A percentile compares a stretch with the other conserved stretches of the same genome.
Conservation (phyloP, 2,113 vertebrate genomes). For the Syngnathoides biaculeatus region DNA sequence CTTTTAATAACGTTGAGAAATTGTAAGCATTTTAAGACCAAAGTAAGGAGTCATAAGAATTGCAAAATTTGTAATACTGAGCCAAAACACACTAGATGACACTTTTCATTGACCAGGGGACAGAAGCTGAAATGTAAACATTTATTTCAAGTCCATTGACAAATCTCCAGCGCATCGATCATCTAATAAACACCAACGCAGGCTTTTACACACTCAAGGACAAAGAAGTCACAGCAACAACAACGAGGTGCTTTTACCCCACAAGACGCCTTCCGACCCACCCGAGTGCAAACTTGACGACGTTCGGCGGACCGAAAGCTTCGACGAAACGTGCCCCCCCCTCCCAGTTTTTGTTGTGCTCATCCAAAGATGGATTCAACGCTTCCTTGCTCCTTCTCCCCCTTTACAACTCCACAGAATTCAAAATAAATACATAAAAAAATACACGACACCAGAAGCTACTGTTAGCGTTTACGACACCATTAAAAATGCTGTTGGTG, state of each 20-base stretch:
- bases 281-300: not conserved
- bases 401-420: conserved; percentile 30
- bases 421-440: not conserved
- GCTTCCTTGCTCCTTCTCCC: not conserved
- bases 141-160: conserved; percentile 67
- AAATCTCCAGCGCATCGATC: conserved; percentile 55
- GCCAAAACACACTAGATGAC: too few species aligned
- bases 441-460: conserved; percentile 62
- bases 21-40: too few species aligned
- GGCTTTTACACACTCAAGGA: conserved; percentile 66
- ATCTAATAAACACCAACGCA: conserved; percentile 72
- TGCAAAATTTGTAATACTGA: too few species aligned
- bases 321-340: not conserved
- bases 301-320: not conserved
- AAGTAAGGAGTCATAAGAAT: too few species aligned
- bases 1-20: too few species aligned
- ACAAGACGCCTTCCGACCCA: not conserved
- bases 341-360: not conserved
- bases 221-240: conserved; percentile 67
- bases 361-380: conserved; percentile 12
- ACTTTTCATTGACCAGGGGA: not conserved
- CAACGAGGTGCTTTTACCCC: conserved; percentile 18
- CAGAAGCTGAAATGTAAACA: conserved; percentile 33
- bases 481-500: conserved; percentile 58
- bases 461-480: conserved; percentile 49